Base-by-base conservation (phyloP, 2,797 vertebrate species). In the Rhadinocentrus ornatus region DNA sequence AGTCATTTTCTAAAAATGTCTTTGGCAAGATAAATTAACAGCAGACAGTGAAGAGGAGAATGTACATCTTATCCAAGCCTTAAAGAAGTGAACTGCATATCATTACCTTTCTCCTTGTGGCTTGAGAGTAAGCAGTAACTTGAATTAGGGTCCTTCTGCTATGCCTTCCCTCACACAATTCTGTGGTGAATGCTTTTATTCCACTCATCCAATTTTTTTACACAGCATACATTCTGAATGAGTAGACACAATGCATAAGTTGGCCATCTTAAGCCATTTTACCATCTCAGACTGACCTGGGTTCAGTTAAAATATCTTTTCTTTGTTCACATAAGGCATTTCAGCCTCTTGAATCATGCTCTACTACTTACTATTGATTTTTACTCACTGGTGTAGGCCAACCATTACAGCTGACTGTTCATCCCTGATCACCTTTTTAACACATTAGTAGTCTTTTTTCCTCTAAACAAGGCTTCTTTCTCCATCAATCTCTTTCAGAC, bases 401-500 rank as follows among this genome's bases (percentile, higher is more conserved):
- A 27, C n/a, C 48, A 62, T 64, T 77, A 55, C 22, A 75, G 54
- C 41, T 61, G 52, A 69, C 63, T 78, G 56, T 87, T 74, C 29
- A 77, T 52, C 66, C 41, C 52, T 62, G 10, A 76, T 83, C 31
- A 79, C 48, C 61, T 71, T 62, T 75, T 74, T 54, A 61, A 54
- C 39, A 46, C 34, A 75, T 82, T 75, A 22, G 48, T 48, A 41
- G 34, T 9, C 35, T n/a, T 67, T 59, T 50, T 46, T 24, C 56
- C 32, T 46, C 37, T 22, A 60, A 41, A 65, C 26, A 69, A 62
- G 52, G 70, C 31, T 29, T 35, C 16, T 69, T 82, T 56, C 65
- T 73, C 57, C 53, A 22, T 85, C 20, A 1, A 27, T 86, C 46
- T 89, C 71, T 87, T 89, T 77, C 78, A 95, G 95, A 95, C 93